Percentiles rank a stretch among this genome's conserved stretches.
Conservation (phyloP, 2,888 invertebrate genomes). For the Antheraea yamamai region DNA sequence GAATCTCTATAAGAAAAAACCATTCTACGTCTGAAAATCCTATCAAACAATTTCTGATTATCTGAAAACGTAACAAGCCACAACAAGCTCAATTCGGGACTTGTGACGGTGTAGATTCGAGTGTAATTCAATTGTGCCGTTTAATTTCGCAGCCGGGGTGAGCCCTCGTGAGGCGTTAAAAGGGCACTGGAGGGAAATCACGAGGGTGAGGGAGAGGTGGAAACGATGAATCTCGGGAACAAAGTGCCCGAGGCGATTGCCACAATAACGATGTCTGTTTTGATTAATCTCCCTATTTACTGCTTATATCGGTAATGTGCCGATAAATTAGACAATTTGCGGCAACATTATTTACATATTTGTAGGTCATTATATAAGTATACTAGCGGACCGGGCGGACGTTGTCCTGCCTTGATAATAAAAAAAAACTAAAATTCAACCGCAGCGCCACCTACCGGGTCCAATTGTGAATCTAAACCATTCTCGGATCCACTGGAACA, state of each 20-base stretch:
- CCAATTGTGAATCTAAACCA: no score
- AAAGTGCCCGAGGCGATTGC: conserved; percentile 50
- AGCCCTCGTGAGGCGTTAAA: conserved; percentile 66
- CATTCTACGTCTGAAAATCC: neutral
- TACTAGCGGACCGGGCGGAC: no score
- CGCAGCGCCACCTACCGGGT: no score
- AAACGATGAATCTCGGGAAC: conserved; percentile 51
- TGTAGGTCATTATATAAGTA: neutral
- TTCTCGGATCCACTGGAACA: no score
- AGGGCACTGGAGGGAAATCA: conserved; percentile 55
- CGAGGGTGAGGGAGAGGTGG: conserved; percentile 60
- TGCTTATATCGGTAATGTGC: conserved; percentile 2
- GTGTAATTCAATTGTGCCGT: conserved; percentile 63
- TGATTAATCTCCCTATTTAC: conserved; percentile 55
- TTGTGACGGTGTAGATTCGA: conserved; percentile 56
- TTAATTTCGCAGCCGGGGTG: conserved; percentile 60
- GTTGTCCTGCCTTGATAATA: no score
- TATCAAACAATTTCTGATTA: conserved; percentile 32
- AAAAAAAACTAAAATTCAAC: no score
- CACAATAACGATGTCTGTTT: conserved; percentile 52
- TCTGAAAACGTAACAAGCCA: conserved; percentile 38
- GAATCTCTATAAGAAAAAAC: neutral
- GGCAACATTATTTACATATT: neutral
- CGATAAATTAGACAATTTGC: neutral
- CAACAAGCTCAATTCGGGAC: conserved; percentile 50